Percentiles rank a stretch among this genome's conserved stretches.
phyloP scores from a whole-genome alignment of 2,113 vertebrate species.

The Catagonus wagneri region DNA sequence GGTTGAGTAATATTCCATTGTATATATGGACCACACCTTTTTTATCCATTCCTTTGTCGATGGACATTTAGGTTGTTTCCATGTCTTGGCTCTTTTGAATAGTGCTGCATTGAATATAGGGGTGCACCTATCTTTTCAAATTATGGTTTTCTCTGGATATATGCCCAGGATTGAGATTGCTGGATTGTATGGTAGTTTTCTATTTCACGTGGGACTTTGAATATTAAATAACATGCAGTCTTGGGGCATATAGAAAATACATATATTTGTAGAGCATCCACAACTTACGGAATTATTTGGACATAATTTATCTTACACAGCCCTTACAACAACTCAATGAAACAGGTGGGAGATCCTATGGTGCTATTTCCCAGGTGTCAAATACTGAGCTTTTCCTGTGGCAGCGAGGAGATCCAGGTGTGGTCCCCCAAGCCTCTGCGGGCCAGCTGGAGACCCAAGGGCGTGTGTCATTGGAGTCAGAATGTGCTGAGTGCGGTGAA shows the following conservation, averaged over 20 bases:
- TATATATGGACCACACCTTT: no score
- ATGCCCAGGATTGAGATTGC: no score
- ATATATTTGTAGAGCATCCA: background rate
- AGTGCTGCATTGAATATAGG: no score
- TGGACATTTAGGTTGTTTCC: no score
- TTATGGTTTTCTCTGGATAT: no score
- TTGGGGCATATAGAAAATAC: background rate
- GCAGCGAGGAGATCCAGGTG: background rate
- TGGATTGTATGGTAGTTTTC: no score
- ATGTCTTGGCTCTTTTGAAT: no score
- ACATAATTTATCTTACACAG: background rate
- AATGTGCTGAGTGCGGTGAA: accelerated
- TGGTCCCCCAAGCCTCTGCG: accelerated
- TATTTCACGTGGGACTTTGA: background rate
- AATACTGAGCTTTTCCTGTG: background rate
- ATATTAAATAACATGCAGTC: background rate
- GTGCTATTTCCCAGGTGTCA: background rate
- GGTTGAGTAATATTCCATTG: no score
- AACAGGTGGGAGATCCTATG: background rate
- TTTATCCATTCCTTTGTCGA: no score
- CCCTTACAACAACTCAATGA: background rate
- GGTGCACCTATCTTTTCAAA: no score
- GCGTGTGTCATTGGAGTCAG: accelerated
- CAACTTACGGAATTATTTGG: background rate
- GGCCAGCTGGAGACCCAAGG: background rate